Evolutionary conservation across 1,140 invertebrate genomes (phyloP), one percentile per base, ranked within the genome.

Genomic region (Hesperophylax magnus): DNA sequence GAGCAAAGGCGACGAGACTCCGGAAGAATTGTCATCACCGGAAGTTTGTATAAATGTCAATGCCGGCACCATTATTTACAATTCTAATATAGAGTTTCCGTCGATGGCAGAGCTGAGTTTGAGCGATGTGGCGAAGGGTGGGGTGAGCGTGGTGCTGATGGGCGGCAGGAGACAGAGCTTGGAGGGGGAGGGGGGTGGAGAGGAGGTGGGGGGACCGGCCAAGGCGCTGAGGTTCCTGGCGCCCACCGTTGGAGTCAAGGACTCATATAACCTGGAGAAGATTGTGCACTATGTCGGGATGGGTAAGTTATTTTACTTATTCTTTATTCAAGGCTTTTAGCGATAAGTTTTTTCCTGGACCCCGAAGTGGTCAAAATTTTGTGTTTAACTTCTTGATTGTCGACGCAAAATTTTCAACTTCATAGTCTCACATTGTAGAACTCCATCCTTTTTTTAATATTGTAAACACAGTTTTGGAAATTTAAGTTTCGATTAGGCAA

Each of bases 261-360:
- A 82, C 56, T 71, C 67, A 15, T 89, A 89, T 85, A 91, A 92
- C 84, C 89, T 93, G 84, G 92, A 92, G 83, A 93, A 92, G 85
- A 92, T 94, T 85, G 91, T 93, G 75, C 91, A 91, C 84, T 94
- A 92, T 85, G 92, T 94, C 83, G 92, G 91, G 67, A 84, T 88
- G 84, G 92, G 93, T 93, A 84, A 88, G 91, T 18, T 9, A 14
- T 22, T 31, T 60, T 47, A 11, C 39, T 14, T 8, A 14, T 47
- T 47, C 11, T 9, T 47, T 47, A 47, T 47, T 11, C 11, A 14
- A 8, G 39, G 39, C 11, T 47, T 47, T 47, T 47, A 34, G 7
- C 7, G 7, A 34, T 34, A 8, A 34, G 7, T 34, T 34, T 34
- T 34, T 34, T 34, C 8, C 8, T 8, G 34, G 34, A 34, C 4